Evolutionary conservation across 2,888 invertebrate species (phyloP).

Genomic region (Scaptomyza parva): DNA sequence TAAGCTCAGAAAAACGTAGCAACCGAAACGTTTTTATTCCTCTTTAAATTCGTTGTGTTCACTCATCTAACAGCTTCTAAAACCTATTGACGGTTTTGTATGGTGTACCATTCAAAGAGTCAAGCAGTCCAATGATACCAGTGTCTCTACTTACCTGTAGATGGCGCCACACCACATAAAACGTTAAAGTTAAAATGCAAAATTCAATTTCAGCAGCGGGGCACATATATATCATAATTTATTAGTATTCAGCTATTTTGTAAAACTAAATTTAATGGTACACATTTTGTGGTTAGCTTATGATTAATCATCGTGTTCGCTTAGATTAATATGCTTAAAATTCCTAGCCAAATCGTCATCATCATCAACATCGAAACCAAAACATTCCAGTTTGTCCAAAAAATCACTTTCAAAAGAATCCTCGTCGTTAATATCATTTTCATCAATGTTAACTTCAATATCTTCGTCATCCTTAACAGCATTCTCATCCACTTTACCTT

Average conservation of each 20-base stretch:
- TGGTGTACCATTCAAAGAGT: neutral
- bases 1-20: no score
- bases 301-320: conserved; percentile 31
- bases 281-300: no score
- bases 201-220: neutral
- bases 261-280: neutral
- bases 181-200: neutral
- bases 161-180: conserved; percentile 2
- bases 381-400: neutral
- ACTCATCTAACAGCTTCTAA: no score
- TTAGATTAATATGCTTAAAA: neutral
- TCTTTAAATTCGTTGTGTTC: no score
- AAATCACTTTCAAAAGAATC: neutral
- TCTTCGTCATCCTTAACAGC: neutral
- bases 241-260: neutral
- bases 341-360: neutral
- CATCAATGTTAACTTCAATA: neutral
- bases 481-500: neutral
- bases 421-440: neutral
- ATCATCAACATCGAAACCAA: neutral
- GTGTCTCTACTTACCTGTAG: neutral
- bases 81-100: neutral
- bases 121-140: neutral
- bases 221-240: neutral
- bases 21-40: no score